These are phyloP conservation scores for Phainopepla nitens DNA, from an alignment of 2,113 vertebrate genomes.

Conservation along the genomic window DNA sequence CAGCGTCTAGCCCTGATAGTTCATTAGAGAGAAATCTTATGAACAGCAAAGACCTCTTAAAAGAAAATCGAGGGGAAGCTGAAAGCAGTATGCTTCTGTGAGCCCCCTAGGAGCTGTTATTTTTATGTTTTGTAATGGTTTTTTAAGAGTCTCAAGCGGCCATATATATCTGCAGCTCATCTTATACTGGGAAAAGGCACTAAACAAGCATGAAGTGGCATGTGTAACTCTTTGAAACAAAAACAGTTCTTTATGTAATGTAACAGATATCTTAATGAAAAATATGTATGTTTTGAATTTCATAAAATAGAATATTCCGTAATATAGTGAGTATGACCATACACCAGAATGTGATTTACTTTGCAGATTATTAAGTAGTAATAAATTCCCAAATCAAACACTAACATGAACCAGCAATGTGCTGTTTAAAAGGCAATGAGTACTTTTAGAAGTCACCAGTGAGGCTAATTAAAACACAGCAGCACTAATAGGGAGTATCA, in stretches of 20 bases:
- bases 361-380: neutral
- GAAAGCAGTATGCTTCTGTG: neutral
- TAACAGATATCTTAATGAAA: neutral
- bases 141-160: neutral
- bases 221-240: neutral
- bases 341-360: neutral
- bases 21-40: neutral
- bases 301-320: neutral
- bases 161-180: neutral
- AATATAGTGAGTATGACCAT: neutral
- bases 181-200: neutral
- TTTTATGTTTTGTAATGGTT: neutral
- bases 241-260: neutral
- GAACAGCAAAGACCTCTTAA: neutral
- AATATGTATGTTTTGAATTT: neutral
- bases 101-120: neutral
- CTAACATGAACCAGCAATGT: neutral
- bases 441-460: neutral
- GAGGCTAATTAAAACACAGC: neutral
- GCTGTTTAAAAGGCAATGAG: neutral
- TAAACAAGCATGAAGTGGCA: neutral
- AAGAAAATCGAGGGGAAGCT: rapidly evolving
- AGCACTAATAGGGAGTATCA: rapidly evolving
- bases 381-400: neutral
- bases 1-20: neutral